A percentile compares a stretch with the other conserved stretches of the same genome.
Evolutionary conservation across 2,888 invertebrate species (phyloP).

Genomic region (Orchesella flavescens): DNA sequence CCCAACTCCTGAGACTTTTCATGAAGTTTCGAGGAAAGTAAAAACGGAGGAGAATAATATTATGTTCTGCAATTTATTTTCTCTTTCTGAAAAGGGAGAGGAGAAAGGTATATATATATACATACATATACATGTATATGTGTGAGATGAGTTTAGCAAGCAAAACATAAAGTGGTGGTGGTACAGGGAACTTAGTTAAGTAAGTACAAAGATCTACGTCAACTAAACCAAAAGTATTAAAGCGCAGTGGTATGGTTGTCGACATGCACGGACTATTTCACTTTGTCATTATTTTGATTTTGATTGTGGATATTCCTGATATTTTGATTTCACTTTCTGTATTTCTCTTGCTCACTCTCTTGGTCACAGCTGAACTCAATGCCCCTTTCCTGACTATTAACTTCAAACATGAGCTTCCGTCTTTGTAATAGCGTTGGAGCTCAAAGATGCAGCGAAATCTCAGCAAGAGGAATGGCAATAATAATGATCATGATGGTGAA

Average conservation of each 20-base stretch:
- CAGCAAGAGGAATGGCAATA: no score
- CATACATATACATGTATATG: no score
- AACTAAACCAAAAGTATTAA: neutral
- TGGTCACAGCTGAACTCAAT: constrained; percentile 63
- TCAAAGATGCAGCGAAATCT: neutral
- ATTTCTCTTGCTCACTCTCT: constrained; percentile 50
- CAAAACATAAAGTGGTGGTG: neutral
- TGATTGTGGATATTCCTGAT: constrained; percentile 64
- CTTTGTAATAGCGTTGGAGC: constrained; percentile 9
- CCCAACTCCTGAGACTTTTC: neutral
- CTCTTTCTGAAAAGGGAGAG: constrained; percentile 26
- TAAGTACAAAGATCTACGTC: constrained; percentile 3
- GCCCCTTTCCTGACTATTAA: constrained; percentile 60
- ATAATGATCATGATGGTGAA: neutral
- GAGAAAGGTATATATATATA: constrained; percentile 24
- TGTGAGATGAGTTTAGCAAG: constrained; percentile 45
- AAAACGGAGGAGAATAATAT: neutral
- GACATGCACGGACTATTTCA: constrained; percentile 58
- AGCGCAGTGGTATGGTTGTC: neutral
- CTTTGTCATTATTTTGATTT: constrained; percentile 63
- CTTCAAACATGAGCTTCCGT: constrained; percentile 52
- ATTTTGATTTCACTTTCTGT: constrained; percentile 61
- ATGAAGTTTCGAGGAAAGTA: neutral
- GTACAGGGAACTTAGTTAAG: constrained; percentile 32
- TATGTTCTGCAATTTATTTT: neutral